These are phyloP conservation scores for Stenchaetothrips biformis DNA, from an alignment of 2,888 invertebrate species.

Conservation along the genomic window DNA sequence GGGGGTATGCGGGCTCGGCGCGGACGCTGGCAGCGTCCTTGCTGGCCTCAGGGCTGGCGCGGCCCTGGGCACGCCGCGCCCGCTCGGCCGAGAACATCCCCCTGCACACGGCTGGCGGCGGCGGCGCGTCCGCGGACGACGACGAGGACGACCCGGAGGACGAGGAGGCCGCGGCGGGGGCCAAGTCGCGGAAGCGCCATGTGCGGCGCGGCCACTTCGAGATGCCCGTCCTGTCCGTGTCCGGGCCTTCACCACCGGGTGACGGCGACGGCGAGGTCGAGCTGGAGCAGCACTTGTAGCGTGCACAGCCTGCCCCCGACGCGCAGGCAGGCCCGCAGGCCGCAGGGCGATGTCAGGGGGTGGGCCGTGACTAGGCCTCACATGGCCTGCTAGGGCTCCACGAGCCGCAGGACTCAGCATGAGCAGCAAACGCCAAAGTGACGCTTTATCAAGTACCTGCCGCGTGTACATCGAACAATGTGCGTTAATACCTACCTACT, in stretches of 20 bases:
- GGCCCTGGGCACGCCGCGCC: background rate
- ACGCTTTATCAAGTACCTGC: too few species aligned
- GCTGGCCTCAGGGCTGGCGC: background rate
- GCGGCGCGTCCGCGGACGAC: background rate
- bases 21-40: background rate
- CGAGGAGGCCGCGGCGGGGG: background rate
- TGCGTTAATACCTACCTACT: too few species aligned
- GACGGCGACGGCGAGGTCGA: background rate
- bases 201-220: background rate
- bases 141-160: background rate
- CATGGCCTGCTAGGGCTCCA: background rate
- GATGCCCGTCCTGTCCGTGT: slow-evolving; percentile 16
- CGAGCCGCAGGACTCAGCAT: background rate
- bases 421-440: background rate
- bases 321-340: background rate
- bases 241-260: background rate
- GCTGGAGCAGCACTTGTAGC: slow-evolving; percentile 22
- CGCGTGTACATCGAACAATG: too few species aligned
- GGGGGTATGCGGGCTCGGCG: slow-evolving; percentile 19
- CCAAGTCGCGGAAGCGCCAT: background rate
- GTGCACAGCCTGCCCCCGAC: background rate
- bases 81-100: slow-evolving; percentile 18
- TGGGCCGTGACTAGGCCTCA: background rate
- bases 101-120: background rate
- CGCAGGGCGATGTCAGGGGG: background rate